Base-by-base conservation (phyloP, 2,797 vertebrate genomes). In the Gymnocypris eckloni region DNA sequence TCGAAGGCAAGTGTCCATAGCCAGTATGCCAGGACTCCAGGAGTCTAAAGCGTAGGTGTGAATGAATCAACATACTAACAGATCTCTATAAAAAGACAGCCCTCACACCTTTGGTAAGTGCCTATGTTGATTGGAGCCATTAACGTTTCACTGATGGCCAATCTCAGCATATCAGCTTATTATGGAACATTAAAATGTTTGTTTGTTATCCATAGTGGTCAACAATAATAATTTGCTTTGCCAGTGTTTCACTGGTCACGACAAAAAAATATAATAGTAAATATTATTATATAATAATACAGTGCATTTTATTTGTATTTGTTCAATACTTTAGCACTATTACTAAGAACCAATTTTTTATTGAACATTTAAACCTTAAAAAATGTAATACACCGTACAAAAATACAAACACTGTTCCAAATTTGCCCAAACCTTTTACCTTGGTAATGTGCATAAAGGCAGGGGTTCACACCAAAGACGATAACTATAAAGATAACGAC, bases 41-140 rank as follows among this genome's bases (percentile, higher is more conserved):
- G 86, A 89, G 88, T 89, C 76, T 64, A 83, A 56, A 86, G 13
- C 81, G 64, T 59, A 84, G 82, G 91, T 90, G 86, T 85, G 83
- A 90, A 89, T 85, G 89, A 92, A 91, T 90, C 87, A 92, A 92
- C 89, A 88, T 82, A 90, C 86, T 90, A 45, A 88, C 89, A 91
- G 83, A 2, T 91, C 61, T 89, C 80, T 89, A 90, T 70, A 93
- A 90, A 92, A 94, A 90, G 88, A 88, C 86, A 92, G 77, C 8
- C 76, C 77, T 78, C 86, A 64, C 86, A 87, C 73, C 59, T 89
- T 89, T 72, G 77, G 43, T 89, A 79, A 87, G 84, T 52, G 78
- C 79, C 56, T 67, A 69, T 80, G 90, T 77, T 78, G 87, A 90
- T 85, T 80, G 83, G 81, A 90, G 85, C 84, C 83, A 77, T 73